Percentiles rank a stretch among this genome's conserved stretches.
Conservation (phyloP, 1,140 invertebrate species). For the Lucilia cuprina region DNA sequence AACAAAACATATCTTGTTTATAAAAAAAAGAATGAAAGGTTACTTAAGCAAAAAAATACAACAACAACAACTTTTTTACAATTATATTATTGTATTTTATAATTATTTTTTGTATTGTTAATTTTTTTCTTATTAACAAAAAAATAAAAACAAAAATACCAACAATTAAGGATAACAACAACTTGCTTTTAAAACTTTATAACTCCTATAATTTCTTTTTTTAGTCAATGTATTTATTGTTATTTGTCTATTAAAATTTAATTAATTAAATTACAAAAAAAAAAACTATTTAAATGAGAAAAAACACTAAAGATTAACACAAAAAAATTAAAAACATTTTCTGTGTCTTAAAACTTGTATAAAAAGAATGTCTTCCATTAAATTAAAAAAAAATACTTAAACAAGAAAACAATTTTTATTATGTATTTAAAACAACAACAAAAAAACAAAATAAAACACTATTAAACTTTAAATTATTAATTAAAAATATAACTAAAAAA, state of each 20-base stretch:
- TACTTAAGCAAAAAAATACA: not conserved
- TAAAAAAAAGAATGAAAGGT: not conserved
- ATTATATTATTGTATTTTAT: not conserved
- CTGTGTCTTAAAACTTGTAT: slow-evolving; percentile 63
- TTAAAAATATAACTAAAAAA: slow-evolving; percentile 5
- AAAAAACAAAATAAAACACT: slow-evolving; percentile 20
- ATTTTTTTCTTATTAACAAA: slow-evolving; percentile 36
- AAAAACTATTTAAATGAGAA: slow-evolving; percentile 37
- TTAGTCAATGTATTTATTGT: slow-evolving; percentile 25
- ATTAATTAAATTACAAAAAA: slow-evolving; percentile 39
- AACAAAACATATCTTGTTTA: slow-evolving; percentile 22
- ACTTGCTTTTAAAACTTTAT: not conserved
- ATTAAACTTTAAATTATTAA: slow-evolving; percentile 33
- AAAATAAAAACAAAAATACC: slow-evolving; percentile 39
- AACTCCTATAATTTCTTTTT: slow-evolving; percentile 24
- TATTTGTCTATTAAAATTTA: slow-evolving; percentile 34
- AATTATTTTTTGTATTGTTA: slow-evolving; percentile 22
- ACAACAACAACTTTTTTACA: not conserved
- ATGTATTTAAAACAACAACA: slow-evolving; percentile 31
- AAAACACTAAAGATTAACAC: slow-evolving; percentile 30
- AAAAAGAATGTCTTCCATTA: slow-evolving; percentile 63
- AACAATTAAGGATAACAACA: too few relatives aligned
- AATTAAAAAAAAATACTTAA: slow-evolving; percentile 41
- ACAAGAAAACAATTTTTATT: slow-evolving; percentile 33
- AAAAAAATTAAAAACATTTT: slow-evolving; percentile 59